Evolutionary conservation across 2,888 invertebrate species (phyloP).

Genomic region (Lamellibrachia satsuma): DNA sequence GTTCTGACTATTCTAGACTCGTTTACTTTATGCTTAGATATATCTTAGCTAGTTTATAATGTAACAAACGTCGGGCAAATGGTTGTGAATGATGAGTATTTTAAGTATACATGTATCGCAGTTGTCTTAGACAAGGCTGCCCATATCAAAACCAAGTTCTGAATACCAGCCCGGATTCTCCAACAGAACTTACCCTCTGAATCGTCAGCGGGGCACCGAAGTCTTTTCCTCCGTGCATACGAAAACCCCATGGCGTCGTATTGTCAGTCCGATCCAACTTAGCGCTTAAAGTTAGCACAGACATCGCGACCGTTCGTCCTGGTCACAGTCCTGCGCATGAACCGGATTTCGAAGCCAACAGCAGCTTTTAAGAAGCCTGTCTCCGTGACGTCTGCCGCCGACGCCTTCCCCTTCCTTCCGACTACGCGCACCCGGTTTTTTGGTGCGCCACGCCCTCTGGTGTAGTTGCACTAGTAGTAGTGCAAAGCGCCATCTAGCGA

Average conservation of each 20-base stretch:
- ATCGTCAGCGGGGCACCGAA: slow-evolving; percentile 62
- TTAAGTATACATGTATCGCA: background rate
- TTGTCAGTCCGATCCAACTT: slow-evolving; percentile 42
- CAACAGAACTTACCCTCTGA: slow-evolving; percentile 50
- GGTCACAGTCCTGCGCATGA: slow-evolving; percentile 17
- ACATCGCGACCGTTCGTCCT: background rate
- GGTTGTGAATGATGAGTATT: background rate
- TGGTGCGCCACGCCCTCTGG: background rate
- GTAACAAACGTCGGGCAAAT: background rate
- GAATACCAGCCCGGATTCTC: background rate
- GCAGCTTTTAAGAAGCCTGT: slow-evolving; percentile 11
- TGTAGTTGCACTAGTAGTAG: background rate
- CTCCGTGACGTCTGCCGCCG: slow-evolving; percentile 4
- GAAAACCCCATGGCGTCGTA: slow-evolving; percentile 65
- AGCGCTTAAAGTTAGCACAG: slow-evolving; percentile 37
- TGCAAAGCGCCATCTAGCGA: background rate
- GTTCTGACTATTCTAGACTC: background rate
- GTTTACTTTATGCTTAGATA: background rate
- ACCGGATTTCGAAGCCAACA: slow-evolving; percentile 13
- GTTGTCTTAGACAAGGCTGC: background rate
- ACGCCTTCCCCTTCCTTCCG: slow-evolving; percentile 9
- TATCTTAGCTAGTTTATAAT: background rate
- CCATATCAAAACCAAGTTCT: background rate
- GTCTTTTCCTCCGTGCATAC: slow-evolving; percentile 65
- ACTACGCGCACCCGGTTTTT: background rate